Conservation (phyloP, 2,888 invertebrate genomes). For the Serrognathus titanus region DNA sequence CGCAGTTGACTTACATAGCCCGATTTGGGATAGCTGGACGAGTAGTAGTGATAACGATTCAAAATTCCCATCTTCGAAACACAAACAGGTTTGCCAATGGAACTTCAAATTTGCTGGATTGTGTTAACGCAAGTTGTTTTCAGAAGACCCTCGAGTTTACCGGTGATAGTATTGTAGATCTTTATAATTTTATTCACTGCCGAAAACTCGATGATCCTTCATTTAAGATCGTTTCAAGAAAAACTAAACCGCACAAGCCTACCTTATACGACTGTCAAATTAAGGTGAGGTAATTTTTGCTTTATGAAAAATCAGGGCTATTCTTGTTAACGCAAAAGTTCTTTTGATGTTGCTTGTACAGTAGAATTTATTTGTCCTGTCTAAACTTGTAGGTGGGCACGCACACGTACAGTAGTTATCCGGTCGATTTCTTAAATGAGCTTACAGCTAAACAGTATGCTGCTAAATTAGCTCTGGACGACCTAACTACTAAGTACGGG, state of each 20-base stretch:
- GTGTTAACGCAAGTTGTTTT: not conserved
- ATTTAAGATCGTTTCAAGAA: constrained; percentile 18
- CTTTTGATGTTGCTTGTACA: too few relatives aligned
- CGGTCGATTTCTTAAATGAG: constrained; percentile 44
- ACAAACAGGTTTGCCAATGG: not conserved
- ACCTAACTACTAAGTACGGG: constrained; percentile 37
- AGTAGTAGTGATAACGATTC: constrained; percentile 7
- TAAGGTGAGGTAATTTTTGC: constrained; percentile 28
- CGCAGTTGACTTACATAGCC: constrained; percentile 7
- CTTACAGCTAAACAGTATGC: constrained; percentile 47
- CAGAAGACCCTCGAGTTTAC: constrained; percentile 24
- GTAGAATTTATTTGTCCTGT: not conserved
- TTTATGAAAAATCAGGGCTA: not conserved
- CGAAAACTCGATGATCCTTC: constrained; percentile 36
- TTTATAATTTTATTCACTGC: constrained; percentile 33
- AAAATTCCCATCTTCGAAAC: not conserved
- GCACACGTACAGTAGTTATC: constrained; percentile 48
- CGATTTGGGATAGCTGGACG: constrained; percentile 16
- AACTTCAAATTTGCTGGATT: not conserved
- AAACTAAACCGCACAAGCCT: constrained; percentile 20
- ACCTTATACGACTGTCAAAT: constrained; percentile 35
- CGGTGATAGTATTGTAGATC: constrained; percentile 35
- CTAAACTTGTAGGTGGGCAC: constrained; percentile 37
- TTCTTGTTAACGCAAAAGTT: not conserved
- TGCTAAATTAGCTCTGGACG: constrained; percentile 45